Evolutionary conservation across 2,888 invertebrate species (phyloP).

Genomic region (Drosophila ezoana): DNA sequence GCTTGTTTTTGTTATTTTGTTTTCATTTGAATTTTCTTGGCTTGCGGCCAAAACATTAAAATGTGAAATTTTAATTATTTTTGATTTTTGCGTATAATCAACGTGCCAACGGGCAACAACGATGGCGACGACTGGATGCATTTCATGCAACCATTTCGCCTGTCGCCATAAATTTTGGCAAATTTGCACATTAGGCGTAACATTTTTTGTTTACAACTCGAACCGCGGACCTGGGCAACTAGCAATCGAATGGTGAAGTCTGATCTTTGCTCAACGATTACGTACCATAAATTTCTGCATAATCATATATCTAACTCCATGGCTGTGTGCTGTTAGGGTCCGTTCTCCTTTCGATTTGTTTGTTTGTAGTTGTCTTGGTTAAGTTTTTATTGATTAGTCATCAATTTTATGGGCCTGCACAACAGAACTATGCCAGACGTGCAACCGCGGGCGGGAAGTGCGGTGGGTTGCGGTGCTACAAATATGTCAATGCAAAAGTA

Average conservation of each 20-base stretch:
- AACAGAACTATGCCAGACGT: slow-evolving; percentile 37
- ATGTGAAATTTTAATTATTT: slow-evolving; percentile 81
- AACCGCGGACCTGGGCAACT: background rate
- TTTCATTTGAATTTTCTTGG: slow-evolving; percentile 61
- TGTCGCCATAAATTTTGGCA: slow-evolving; percentile 77
- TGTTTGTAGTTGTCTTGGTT: slow-evolving; percentile 57
- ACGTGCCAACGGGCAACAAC: slow-evolving; percentile 67
- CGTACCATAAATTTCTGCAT: background rate
- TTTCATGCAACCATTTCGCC: slow-evolving; percentile 58
- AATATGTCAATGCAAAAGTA: slow-evolving; percentile 78
- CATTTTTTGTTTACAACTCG: slow-evolving; percentile 28
- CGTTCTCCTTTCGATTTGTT: background rate
- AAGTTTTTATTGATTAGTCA: slow-evolving; percentile 73
- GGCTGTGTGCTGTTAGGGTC: background rate
- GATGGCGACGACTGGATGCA: slow-evolving; percentile 53
- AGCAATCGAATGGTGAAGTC: background rate
- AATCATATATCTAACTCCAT: background rate
- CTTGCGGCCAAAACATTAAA: slow-evolving; percentile 74
- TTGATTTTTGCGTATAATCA: slow-evolving; percentile 82
- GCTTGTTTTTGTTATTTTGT: slow-evolving; percentile 6
- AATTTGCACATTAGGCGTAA: slow-evolving; percentile 78
- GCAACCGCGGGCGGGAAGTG: too few species aligned
- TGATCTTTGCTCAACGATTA: slow-evolving; percentile 31
- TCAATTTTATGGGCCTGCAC: slow-evolving; percentile 56
- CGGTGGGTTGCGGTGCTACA: slow-evolving; percentile 17